Evolutionary conservation across 2,797 vertebrate species (phyloP), one percentile per base, ranked within the genome.

Genomic region (Lepilemur ruficaudatus): DNA sequence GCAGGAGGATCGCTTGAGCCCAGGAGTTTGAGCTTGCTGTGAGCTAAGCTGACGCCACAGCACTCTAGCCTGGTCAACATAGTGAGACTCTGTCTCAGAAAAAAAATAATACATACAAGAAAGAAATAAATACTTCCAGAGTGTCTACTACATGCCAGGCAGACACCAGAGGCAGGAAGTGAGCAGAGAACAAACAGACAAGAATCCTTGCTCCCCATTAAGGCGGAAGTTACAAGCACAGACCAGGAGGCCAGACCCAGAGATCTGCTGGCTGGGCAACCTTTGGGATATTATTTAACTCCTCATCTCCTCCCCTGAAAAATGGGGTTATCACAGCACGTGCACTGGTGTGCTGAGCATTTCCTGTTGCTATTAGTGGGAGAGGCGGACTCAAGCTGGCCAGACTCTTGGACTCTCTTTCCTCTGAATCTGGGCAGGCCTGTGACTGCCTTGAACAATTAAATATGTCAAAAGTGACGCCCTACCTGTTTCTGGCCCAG

Each of bases 311-410:
- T 1, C 23, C 70, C 82, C 55, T 15, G 20, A 14, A 52, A 70
- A 72, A 75, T 38, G 82, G 63, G 22, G 48, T 5, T 35, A 20
- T 30, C 63, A 5, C 1, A 67, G 48, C 2, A 2, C 35, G n/a
- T 11, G 35, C 52, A 10, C n/a, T 4, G 32, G 0, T 25, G 43
- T 35, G 67, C 30, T n/a, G 22, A 57, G 46, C 1, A 9, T 38
- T 30, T 65, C 76, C 57, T 41, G 35, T n/a, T 10, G 3, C 50
- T 8, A 3, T 32, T 5, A 12, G 48, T 4, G 48, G 15, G 5
- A 0, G 9, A 1, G 28, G 28, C 12, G 20, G 48, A 22, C 18
- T 32, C 69, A 20, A 14, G 73, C 63, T 1, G 0, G 18, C 18
- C 18, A 46, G 67, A 9, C 5, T 22, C 76, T 32, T 12, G 0